A percentile compares a stretch with the other conserved stretches of the same genome.
phyloP scores from a whole-genome alignment of 2,888 invertebrate genomes.

The Hirtodrosophila histrioides region DNA sequence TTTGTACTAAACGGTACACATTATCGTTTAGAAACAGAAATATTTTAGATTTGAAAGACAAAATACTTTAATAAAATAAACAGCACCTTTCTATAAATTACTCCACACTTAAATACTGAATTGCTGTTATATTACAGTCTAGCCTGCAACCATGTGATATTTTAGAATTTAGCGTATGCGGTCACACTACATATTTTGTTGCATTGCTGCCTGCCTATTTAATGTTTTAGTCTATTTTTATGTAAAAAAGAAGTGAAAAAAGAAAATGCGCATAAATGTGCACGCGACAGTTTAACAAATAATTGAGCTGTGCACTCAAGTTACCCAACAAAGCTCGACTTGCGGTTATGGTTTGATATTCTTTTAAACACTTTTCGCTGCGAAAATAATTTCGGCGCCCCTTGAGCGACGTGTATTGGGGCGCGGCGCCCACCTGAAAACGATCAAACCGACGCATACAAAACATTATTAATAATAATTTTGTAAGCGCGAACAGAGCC shows the following conservation, averaged over 20 bases:
- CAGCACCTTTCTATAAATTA: no score
- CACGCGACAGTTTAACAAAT: constrained; percentile 40
- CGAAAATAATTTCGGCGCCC: constrained; percentile 63
- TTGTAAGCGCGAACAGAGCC: constrained; percentile 13
- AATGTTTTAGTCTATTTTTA: constrained; percentile 70
- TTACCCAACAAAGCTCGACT: constrained; percentile 26
- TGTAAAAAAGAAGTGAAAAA: constrained; percentile 59
- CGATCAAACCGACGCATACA: constrained; percentile 40
- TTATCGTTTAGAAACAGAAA: no score
- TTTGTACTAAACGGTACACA: no score
- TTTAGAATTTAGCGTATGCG: constrained; percentile 2
- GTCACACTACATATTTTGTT: constrained; percentile 46
- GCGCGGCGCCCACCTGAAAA: constrained; percentile 69
- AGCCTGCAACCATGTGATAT: not conserved
- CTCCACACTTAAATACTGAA: no score
- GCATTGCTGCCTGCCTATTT: constrained; percentile 46
- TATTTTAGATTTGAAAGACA: no score
- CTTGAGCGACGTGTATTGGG: constrained; percentile 66
- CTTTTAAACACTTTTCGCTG: constrained; percentile 35
- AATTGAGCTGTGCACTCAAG: constrained; percentile 48
- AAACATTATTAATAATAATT: constrained; percentile 34
- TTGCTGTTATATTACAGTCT: no score
- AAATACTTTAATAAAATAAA: no score
- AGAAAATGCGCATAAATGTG: constrained; percentile 55
- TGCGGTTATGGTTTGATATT: constrained; percentile 43